These are phyloP conservation scores for Polydrusus cervinus DNA, from an alignment of 2,888 invertebrate species.

Conservation along the genomic window DNA sequence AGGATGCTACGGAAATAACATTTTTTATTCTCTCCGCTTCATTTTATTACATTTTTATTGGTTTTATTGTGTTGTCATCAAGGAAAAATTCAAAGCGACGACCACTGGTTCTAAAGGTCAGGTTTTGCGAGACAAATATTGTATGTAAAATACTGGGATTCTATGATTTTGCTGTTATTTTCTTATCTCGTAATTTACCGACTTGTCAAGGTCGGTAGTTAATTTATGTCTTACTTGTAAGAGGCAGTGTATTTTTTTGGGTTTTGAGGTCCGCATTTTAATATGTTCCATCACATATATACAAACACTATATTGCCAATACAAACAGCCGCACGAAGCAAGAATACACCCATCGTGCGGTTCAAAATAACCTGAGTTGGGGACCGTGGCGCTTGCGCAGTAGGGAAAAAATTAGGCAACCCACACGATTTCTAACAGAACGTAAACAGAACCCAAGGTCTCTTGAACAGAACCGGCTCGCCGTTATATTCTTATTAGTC, in stretches of 20 bases:
- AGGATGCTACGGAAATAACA: constrained; percentile 46
- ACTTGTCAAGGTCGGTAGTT: neutral
- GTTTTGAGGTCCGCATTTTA: neutral
- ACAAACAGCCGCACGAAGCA: too few relatives aligned
- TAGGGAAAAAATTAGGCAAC: too few relatives aligned
- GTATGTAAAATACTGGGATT: constrained; percentile 1
- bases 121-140: constrained; percentile 7
- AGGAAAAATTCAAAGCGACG: constrained; percentile 42
- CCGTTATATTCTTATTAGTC: too few relatives aligned
- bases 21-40: constrained; percentile 30
- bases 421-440: too few relatives aligned
- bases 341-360: too few relatives aligned
- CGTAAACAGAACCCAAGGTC: too few relatives aligned
- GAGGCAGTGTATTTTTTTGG: neutral
- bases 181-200: constrained; percentile 4
- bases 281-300: too few relatives aligned
- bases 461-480: too few relatives aligned
- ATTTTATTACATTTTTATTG: constrained; percentile 39
- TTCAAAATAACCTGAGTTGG: too few relatives aligned
- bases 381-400: too few relatives aligned
- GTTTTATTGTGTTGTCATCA: constrained; percentile 47
- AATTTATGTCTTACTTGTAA: neutral
- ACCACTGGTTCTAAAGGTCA: constrained; percentile 29
- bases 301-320: too few relatives aligned
- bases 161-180: neutral